Percentiles rank a stretch among this genome's conserved stretches.
phyloP scores from a whole-genome alignment of 2,797 vertebrate species.

The Xiphorhynchus erythropygius region DNA sequence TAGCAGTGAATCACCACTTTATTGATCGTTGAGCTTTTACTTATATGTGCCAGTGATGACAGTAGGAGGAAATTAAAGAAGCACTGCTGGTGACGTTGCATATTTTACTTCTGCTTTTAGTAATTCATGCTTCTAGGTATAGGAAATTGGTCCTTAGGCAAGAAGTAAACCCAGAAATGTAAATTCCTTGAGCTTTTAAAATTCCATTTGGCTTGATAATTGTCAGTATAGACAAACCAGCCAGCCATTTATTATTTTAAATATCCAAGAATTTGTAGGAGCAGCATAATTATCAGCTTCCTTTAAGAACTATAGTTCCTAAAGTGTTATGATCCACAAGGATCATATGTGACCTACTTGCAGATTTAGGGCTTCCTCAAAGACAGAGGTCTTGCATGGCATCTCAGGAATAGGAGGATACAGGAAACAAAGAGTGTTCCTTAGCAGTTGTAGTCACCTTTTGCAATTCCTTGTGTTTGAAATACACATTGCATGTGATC shows the following conservation, averaged over 20 bases:
- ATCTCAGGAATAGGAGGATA: not conserved
- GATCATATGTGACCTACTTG: not conserved
- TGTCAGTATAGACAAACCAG: not conserved
- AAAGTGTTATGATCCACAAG: not conserved
- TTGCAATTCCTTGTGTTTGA: not conserved
- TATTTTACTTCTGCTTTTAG: constrained; percentile 3
- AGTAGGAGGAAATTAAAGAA: not conserved
- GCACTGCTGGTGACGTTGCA: rapidly evolving
- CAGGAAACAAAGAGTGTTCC: not conserved
- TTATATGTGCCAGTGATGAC: not conserved
- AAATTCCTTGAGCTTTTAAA: constrained; percentile 3
- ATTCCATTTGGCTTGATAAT: not conserved
- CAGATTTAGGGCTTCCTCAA: not conserved
- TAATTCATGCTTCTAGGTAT: not conserved
- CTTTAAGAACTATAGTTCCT: not conserved
- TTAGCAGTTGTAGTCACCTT: not conserved
- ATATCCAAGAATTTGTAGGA: not conserved
- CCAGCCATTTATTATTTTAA: not conserved
- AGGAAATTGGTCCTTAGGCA: not conserved
- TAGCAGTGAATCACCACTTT: not conserved
- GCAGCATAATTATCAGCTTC: not conserved
- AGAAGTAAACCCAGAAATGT: not conserved
- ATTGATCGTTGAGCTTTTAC: not conserved
- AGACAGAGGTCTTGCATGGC: not conserved
- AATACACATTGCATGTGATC: not conserved